phyloP scores from a whole-genome alignment of 2,888 invertebrate species.

The Fabriciana adippe region DNA sequence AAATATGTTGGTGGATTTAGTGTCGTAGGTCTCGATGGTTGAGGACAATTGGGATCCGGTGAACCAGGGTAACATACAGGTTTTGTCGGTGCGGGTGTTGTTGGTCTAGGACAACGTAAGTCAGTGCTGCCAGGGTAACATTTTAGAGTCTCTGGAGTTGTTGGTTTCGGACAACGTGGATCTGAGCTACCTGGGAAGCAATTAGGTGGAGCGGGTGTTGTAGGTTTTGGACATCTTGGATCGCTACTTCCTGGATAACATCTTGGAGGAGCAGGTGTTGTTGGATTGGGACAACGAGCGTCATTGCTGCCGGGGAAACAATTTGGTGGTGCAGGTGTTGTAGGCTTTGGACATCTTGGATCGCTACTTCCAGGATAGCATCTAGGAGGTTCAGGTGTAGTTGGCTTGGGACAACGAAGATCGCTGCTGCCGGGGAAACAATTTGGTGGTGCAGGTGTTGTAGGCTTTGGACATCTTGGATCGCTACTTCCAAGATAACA shows the following conservation, averaged over 20 bases:
- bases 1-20: constrained; percentile 51
- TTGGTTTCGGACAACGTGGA: constrained; percentile 42
- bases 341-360: constrained; percentile 42
- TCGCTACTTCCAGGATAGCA: constrained; percentile 54
- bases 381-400: constrained; percentile 42
- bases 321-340: constrained; percentile 15
- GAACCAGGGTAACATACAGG: constrained; percentile 54
- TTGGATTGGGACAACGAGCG: constrained; percentile 51
- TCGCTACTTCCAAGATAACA: constrained; percentile 38
- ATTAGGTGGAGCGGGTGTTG: constrained; percentile 44
- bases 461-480: constrained; percentile 50
- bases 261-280: constrained; percentile 41
- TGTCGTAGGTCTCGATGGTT: constrained; percentile 49
- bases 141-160: constrained; percentile 29
- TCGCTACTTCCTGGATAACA: constrained; percentile 45
- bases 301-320: constrained; percentile 41
- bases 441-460: constrained; percentile 47
- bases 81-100: constrained; percentile 44
- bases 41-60: constrained; percentile 50
- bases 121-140: constrained; percentile 54
- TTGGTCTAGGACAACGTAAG: constrained; percentile 47
- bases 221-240: constrained; percentile 43
- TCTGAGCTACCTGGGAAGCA: constrained; percentile 53
- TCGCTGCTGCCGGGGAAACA: constrained; percentile 63
- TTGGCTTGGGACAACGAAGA: constrained; percentile 57